Percentiles rank a stretch among this genome's conserved stretches.
Conservation (phyloP, 2,113 vertebrate species). For the Tiliqua scincoides region DNA sequence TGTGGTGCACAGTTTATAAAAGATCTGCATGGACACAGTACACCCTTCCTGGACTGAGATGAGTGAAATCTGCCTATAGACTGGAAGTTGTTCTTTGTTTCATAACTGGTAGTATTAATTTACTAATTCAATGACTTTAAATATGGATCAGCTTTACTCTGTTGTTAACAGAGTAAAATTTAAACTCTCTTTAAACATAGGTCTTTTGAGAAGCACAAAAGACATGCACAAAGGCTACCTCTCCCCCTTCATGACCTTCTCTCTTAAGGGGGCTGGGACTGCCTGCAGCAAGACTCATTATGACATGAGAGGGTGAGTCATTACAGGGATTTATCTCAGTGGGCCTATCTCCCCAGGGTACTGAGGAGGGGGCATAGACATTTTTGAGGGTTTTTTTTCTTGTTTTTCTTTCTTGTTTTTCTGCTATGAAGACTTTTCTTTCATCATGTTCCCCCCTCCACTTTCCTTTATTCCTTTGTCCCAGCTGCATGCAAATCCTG, state of each 20-base stretch:
- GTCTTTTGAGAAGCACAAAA: neutral
- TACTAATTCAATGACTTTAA: neutral
- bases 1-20: no score
- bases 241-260: constrained; percentile 5
- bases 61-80: neutral
- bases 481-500: neutral
- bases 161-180: constrained; percentile 11
- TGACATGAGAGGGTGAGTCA: neutral
- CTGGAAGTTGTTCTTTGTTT: neutral
- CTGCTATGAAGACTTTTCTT: neutral
- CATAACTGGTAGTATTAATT: neutral
- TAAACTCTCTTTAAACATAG: neutral
- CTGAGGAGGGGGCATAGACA: neutral
- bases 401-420: neutral
- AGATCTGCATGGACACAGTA: no score
- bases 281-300: neutral
- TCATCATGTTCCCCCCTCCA: neutral
- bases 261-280: neutral
- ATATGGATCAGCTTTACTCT: neutral
- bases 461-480: neutral
- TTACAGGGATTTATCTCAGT: neutral
- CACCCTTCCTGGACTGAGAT: neutral
- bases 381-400: neutral
- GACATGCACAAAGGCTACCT: neutral
- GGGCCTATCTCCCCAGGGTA: neutral